Percentiles rank a stretch among this genome's conserved stretches.
phyloP scores from a whole-genome alignment of 2,797 vertebrate genomes.

The Pogoniulus pusillus region DNA sequence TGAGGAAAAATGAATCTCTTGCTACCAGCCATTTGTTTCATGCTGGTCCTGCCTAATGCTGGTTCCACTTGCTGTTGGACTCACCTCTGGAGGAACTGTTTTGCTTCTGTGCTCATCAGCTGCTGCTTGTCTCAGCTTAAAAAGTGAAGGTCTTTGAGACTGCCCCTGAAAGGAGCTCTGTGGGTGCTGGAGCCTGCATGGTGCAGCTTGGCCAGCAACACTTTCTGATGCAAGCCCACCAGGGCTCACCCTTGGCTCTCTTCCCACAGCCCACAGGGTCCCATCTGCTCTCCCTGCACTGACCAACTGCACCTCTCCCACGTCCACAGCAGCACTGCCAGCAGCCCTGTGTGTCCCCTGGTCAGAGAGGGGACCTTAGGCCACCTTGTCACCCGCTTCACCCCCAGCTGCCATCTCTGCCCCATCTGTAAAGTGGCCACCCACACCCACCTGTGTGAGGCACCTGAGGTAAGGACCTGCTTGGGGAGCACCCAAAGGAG shows the following conservation, averaged over 20 bases:
- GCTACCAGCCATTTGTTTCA: neutral
- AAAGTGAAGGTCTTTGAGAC: accelerated
- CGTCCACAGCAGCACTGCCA: accelerated
- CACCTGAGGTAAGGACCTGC: neutral
- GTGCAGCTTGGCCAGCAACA: neutral
- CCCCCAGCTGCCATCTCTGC: slow-evolving; percentile 13
- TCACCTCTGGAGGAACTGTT: accelerated
- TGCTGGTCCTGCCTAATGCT: neutral
- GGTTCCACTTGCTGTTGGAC: neutral
- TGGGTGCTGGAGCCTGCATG: accelerated
- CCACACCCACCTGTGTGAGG: slow-evolving; percentile 12
- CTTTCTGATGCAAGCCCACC: accelerated
- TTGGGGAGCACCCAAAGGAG: accelerated
- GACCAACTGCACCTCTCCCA: slow-evolving; percentile 11
- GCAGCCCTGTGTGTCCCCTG: slow-evolving; percentile 5
- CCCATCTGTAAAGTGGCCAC: neutral
- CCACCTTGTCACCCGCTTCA: neutral
- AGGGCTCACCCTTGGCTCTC: neutral
- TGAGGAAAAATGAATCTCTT: neutral
- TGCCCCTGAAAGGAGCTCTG: too few species aligned
- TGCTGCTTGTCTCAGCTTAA: accelerated
- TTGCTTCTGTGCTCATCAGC: neutral
- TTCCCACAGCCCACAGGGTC: neutral
- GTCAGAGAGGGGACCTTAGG: neutral
- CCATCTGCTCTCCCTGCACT: neutral